phyloP scores from a whole-genome alignment of 2,888 invertebrate genomes.

The Ephialtes manifestator region DNA sequence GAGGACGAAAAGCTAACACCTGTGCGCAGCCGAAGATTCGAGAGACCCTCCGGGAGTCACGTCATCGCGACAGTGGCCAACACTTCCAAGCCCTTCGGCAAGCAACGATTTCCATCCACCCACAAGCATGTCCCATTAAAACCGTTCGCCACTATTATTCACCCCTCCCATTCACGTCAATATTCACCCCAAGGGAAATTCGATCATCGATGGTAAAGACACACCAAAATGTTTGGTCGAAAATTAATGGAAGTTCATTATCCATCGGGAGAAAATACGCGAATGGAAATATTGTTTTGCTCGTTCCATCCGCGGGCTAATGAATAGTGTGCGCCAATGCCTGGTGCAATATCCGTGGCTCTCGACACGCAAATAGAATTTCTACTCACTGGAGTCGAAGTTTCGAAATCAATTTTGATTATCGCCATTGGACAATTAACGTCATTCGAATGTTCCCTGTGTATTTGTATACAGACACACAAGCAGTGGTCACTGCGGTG shows the following conservation, averaged over 20 bases:
- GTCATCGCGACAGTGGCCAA: constrained; percentile 14
- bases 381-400: constrained; percentile 18
- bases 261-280: constrained; percentile 25
- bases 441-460: background rate
- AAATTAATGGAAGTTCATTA: constrained; percentile 53
- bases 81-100: background rate
- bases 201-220: constrained; percentile 17
- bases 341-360: background rate
- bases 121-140: background rate
- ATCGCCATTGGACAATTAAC: constrained; percentile 56
- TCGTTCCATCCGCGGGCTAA: constrained; percentile 15
- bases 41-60: constrained; percentile 11
- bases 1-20: constrained; percentile 16
- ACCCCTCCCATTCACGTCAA: background rate
- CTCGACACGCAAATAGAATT: constrained; percentile 40
- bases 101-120: constrained; percentile 3
- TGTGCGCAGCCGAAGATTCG: background rate
- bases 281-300: constrained; percentile 26
- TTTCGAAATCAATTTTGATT: constrained; percentile 60
- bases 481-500: background rate
- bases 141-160: constrained; percentile 4
- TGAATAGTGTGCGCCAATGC: constrained; percentile 31
- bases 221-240: constrained; percentile 19
- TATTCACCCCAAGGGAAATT: constrained; percentile 20
- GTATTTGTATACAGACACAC: background rate